These are phyloP conservation scores for Zoanthus sansibaricus DNA, from an alignment of 92 coral and sea anemone genomes.

Conservation along the genomic window DNA sequence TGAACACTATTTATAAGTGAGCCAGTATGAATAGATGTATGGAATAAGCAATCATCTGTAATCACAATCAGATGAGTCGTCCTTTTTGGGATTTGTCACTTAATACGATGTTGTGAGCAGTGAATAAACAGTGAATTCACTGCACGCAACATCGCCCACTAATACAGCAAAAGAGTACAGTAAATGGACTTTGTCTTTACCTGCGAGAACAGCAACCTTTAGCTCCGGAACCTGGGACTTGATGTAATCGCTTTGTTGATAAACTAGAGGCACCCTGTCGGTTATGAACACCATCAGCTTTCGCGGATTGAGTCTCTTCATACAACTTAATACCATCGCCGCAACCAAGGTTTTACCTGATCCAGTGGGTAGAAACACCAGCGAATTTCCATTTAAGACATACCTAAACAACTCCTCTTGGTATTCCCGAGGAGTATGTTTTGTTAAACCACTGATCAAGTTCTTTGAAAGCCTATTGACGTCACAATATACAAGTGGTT, in stretches of 20 bases:
- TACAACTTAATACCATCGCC: constrained; percentile 93
- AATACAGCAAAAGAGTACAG: neutral
- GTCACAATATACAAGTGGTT: constrained; percentile 83
- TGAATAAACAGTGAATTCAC: too few species aligned
- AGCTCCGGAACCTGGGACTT: constrained; percentile 77
- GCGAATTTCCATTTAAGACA: constrained; percentile 83
- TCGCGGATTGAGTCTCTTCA: constrained; percentile 85
- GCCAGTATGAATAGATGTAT: too few species aligned
- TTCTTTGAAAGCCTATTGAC: constrained; percentile 46
- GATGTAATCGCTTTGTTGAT: constrained; percentile 91
- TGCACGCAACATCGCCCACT: too few species aligned
- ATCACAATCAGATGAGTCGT: too few species aligned
- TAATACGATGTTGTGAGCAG: too few species aligned
- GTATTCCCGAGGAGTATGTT: constrained; percentile 82
- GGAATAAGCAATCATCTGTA: too few species aligned
- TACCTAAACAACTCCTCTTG: constrained; percentile 76
- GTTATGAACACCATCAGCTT: constrained; percentile 91
- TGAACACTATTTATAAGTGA: too few species aligned
- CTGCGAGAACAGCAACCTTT: constrained; percentile 77
- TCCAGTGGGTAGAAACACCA: constrained; percentile 95
- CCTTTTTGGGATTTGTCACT: too few species aligned
- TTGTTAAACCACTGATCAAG: constrained; percentile 68
- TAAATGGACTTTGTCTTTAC: neutral
- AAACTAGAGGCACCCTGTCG: constrained; percentile 85
- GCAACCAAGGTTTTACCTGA: constrained; percentile 95